Conservation (phyloP, 2,888 invertebrate genomes). For the Xanthia icteritia region DNA sequence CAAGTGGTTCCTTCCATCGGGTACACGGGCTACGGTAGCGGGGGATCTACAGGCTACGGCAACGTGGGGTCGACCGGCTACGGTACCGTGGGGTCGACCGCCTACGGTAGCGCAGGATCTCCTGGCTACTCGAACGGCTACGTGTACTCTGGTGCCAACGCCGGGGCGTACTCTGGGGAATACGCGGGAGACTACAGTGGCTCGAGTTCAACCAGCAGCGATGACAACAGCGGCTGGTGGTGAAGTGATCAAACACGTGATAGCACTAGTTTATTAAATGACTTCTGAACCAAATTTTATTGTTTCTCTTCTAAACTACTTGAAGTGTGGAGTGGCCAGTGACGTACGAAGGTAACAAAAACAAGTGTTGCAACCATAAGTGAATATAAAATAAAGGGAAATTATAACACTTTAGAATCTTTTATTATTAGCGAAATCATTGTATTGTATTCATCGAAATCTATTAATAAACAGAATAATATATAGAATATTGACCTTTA, state of each 20-base stretch:
- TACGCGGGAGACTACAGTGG: constrained; percentile 17
- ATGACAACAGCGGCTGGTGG: constrained; percentile 33
- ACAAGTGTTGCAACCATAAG: neutral
- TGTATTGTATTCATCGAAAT: neutral
- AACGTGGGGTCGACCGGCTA: neutral
- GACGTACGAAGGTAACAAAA: neutral
- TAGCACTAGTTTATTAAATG: neutral
- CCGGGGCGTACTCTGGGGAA: constrained; percentile 23
- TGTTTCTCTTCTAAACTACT: neutral
- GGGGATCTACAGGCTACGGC: constrained; percentile 35
- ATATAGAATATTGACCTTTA: neutral
- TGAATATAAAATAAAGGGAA: constrained; percentile 27
- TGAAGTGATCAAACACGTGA: constrained; percentile 26
- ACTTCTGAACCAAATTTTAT: constrained; percentile 2
- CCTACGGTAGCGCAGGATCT: constrained; percentile 16
- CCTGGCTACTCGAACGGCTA: constrained; percentile 24
- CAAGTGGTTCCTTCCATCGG: constrained; percentile 58
- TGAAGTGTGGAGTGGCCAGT: neutral
- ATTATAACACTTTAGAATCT: neutral
- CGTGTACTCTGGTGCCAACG: constrained; percentile 7
- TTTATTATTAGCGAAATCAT: neutral
- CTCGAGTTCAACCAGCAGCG: neutral
- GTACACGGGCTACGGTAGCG: constrained; percentile 50
- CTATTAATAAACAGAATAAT: neutral
- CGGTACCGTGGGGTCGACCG: neutral